Base-by-base conservation (phyloP, 2,797 vertebrate genomes). In the Luscinia luscinia region DNA sequence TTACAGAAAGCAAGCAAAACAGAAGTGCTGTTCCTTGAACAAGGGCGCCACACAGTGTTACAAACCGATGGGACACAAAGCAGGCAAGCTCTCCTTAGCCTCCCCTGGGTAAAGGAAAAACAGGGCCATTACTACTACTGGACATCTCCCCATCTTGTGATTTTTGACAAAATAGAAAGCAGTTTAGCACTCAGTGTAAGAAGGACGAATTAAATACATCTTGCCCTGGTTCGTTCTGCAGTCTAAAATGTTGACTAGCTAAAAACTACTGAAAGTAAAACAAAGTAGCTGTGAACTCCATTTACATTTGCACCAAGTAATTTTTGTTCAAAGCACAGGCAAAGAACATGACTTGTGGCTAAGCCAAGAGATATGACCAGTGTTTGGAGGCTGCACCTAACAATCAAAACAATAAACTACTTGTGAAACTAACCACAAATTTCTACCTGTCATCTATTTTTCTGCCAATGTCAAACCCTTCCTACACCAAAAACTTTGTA, bases 21-120 rank as follows among this genome's bases (percentile, higher is more conserved):
- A 13, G 28, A 45, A 62, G 23, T 1, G 34, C 45, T 21, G 77
- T 92, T 75, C 22, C 14, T 72, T 78, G 89, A 48, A 23, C 95
- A 94, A 87, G 64, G 87, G 95, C 92, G 84, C 95, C 96, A 68
- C 92, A 0, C 1, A 91, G 94, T 12, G 95, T 85, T 46, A 23
- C 30, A 54, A 28, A 23, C 9, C 1, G 26, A 59, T 2, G 12
- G 30, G 26, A 78, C 61, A 52, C 36, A 24, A 30, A 28, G 38
- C 46, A 40, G n/a, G 12, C 11, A 15, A 27, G 1, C 23, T 17
- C 6, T 12, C 43, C 8, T 52, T 0, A 15, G 15, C n/a, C 19
- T 15, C 17, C 30, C 32, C 11, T 0, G 5, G 3, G 7, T 13
- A 18, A 38, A 58, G 18, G 5, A 30, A 70, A 69, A 34, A 16